These are phyloP conservation scores for Anarhynchus alexandrinus DNA, from an alignment of 2,113 vertebrate species.

Conservation along the genomic window DNA sequence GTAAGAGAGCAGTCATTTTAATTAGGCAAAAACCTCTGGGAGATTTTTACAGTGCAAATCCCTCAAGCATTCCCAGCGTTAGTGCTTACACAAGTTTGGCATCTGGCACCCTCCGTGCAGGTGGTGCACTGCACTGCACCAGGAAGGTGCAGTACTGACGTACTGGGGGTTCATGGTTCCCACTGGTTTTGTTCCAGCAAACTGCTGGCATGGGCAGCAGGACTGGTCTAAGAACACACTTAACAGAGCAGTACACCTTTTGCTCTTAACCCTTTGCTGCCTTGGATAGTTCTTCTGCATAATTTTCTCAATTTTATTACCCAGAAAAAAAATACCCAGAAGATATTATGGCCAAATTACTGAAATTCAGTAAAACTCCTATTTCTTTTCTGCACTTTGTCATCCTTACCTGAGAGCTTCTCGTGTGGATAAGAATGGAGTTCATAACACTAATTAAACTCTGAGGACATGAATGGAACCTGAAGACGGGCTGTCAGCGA, in stretches of 20 bases:
- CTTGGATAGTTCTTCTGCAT: background rate
- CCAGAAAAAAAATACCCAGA: background rate
- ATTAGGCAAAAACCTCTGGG: background rate
- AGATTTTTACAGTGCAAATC: background rate
- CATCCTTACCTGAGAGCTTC: background rate
- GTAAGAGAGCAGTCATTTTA: conserved; percentile 14
- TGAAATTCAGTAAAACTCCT: background rate
- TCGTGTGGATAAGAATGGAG: background rate
- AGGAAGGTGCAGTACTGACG: background rate
- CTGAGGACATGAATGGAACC: background rate
- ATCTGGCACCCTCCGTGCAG: background rate
- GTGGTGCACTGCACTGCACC: too few relatives aligned
- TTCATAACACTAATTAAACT: conserved; percentile 9
- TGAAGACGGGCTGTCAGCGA: background rate
- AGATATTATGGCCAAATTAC: background rate
- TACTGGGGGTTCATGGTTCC: background rate
- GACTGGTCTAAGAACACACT: background rate
- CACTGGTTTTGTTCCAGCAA: background rate
- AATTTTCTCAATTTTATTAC: background rate
- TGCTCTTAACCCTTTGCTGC: background rate
- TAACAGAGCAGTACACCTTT: background rate
- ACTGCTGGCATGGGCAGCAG: background rate
- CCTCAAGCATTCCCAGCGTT: background rate
- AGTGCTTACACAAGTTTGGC: background rate
- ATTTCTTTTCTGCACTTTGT: background rate